These are phyloP conservation scores for Eriosoma lanigerum DNA, from an alignment of 1,140 invertebrate species.

Conservation along the genomic window DNA sequence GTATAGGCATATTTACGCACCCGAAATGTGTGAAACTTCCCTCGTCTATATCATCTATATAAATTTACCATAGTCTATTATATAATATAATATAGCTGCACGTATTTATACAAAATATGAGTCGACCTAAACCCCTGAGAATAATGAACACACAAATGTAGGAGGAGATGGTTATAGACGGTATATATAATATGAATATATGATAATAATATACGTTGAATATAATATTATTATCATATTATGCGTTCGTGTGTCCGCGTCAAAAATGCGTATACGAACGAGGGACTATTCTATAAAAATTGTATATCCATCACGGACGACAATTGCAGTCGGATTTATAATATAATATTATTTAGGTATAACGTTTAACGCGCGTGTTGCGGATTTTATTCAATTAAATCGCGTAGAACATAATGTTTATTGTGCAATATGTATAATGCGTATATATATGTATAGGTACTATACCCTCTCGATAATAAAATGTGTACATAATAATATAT, in stretches of 20 bases:
- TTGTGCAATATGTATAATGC: background rate
- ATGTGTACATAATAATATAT: too few relatives aligned
- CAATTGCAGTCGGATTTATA: background rate
- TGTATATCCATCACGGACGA: background rate
- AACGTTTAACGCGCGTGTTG: background rate
- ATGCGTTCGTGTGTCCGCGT: background rate
- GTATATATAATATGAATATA: background rate
- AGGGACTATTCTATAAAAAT: too few relatives aligned
- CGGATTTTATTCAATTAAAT: constrained; percentile 15
- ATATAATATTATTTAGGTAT: background rate
- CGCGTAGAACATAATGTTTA: background rate
- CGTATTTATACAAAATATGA: too few relatives aligned
- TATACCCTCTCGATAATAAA: too few relatives aligned
- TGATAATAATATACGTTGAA: constrained; percentile 6
- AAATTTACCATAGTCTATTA: too few relatives aligned
- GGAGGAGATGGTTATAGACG: too few relatives aligned
- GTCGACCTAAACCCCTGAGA: too few relatives aligned
- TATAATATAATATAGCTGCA: too few relatives aligned
- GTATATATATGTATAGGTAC: background rate
- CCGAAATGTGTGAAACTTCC: constrained; percentile 13
- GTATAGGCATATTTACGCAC: background rate
- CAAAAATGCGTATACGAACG: too few relatives aligned
- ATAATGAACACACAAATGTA: too few relatives aligned
- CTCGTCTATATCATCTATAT: too few relatives aligned
- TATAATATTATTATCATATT: too few relatives aligned